phyloP scores from a whole-genome alignment of 2,113 vertebrate genomes.

The Fulica atra region DNA sequence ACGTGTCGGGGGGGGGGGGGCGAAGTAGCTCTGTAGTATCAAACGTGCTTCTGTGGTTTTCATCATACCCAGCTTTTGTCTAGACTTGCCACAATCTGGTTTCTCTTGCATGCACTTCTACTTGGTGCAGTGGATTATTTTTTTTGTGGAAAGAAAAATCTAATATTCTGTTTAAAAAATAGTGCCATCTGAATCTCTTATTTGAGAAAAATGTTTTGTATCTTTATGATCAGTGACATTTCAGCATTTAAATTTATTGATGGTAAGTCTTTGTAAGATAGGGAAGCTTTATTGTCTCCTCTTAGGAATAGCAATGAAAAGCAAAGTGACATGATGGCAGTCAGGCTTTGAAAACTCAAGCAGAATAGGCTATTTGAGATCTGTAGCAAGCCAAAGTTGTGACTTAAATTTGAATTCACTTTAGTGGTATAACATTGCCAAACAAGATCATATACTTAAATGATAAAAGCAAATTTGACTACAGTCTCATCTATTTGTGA shows the following conservation, averaged over 20 bases:
- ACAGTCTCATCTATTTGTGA: background rate
- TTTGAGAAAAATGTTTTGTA: background rate
- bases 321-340: background rate
- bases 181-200: background rate
- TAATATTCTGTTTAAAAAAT: background rate
- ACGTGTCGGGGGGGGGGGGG: background rate
- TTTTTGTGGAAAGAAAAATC: background rate
- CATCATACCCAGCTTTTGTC: background rate
- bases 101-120: background rate
- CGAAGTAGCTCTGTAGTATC: background rate
- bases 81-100: background rate
- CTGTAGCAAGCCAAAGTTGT: background rate
- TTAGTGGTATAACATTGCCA: background rate
- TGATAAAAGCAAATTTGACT: constrained; percentile 33
- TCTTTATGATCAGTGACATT: background rate
- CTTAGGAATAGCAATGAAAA: background rate
- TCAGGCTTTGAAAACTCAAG: background rate
- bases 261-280: background rate
- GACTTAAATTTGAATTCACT: constrained; percentile 1
- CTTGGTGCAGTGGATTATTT: background rate
- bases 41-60: background rate
- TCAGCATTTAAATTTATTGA: background rate
- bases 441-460: background rate
- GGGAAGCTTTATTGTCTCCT: background rate
- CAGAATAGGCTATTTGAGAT: background rate